Conservation (phyloP, 1,140 invertebrate species). For the Nilaparvata lugens region DNA sequence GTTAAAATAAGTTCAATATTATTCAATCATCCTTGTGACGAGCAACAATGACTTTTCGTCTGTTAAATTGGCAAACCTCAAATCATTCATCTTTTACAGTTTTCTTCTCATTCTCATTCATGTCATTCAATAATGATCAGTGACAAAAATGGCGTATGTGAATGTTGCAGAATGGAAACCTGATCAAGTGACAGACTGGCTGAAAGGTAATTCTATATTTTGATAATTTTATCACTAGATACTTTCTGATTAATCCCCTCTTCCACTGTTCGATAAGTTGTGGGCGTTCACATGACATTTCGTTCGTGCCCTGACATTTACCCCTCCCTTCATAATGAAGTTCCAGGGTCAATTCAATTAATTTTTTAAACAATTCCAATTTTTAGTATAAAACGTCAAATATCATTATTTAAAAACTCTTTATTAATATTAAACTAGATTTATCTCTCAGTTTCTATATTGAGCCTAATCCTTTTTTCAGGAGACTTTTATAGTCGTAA, state of each 20-base stretch:
- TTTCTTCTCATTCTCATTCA: too few relatives aligned
- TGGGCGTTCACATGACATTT: background rate
- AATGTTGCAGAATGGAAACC: slow-evolving; percentile 87
- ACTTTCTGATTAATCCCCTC: background rate
- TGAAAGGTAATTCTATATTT: slow-evolving; percentile 56
- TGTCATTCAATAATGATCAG: background rate
- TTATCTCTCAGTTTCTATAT: too few relatives aligned
- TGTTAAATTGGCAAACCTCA: too few relatives aligned
- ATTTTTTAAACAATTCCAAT: background rate
- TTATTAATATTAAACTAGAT: too few relatives aligned
- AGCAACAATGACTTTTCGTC: too few relatives aligned
- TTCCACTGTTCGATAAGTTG: too few relatives aligned
- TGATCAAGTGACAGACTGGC: slow-evolving; percentile 89
- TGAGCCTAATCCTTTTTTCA: background rate
- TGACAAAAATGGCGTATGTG: slow-evolving; percentile 61
- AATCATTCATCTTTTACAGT: too few relatives aligned
- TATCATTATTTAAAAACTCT: too few relatives aligned
- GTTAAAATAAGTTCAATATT: too few relatives aligned
- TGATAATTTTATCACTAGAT: slow-evolving; percentile 1
- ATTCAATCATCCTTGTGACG: too few relatives aligned
- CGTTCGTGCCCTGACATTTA: background rate
- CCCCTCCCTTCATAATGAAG: background rate
- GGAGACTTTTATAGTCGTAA: too few relatives aligned
- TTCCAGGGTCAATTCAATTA: background rate
- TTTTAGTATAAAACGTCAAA: background rate